Evolutionary conservation across 2,113 vertebrate species (phyloP), one percentile per base, ranked within the genome.

Genomic region (Heterotilapia buettikoferi): DNA sequence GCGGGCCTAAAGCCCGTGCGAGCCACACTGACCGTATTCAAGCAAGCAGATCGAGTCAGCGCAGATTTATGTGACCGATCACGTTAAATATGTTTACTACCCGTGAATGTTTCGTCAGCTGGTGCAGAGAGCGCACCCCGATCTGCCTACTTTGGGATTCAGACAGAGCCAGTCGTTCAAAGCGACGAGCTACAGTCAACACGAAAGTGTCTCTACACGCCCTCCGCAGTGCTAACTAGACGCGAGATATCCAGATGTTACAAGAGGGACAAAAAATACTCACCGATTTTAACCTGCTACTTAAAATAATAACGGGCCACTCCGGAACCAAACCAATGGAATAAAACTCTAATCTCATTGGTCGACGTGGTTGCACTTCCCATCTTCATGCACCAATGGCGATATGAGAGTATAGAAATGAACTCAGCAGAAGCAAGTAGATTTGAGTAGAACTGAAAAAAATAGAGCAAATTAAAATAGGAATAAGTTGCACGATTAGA

Each of bases 281-380:
- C 82, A 95, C 95, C 92, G 63, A 54, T 88, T 63, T 89, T 66
- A 80, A 90, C 83, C 85, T 88, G 91, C 81, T 84, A 83, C 83
- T 87, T 68, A n/a, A 63, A 88, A 92, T 54, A 92, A 91, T 89
- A 93, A 84, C 93, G 89, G 93, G 86, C 92, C 92, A 92, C 90
- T 89, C 86, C 84, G 82, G 76, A 91, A 88, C 84, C 86, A 66
- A 85, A 45, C 18, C 82, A 5, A 2, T 16, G 84, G 89, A 94
- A 95, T 95, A 90, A 93, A 95, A 0, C 71, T 88, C 19, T 40
- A 4, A 91, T 94, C 73, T 61, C 53, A 96, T 95, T 96, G 94
- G 95, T 21, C 11, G 6, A 80, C 76, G 93, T 93, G 92, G 88
- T 11, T 24, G 38, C 11, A 87, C 92, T 92, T 94, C 92, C 93